Conservation (phyloP, 1,140 invertebrate species). For the Lordiphosa clarofinis region DNA sequence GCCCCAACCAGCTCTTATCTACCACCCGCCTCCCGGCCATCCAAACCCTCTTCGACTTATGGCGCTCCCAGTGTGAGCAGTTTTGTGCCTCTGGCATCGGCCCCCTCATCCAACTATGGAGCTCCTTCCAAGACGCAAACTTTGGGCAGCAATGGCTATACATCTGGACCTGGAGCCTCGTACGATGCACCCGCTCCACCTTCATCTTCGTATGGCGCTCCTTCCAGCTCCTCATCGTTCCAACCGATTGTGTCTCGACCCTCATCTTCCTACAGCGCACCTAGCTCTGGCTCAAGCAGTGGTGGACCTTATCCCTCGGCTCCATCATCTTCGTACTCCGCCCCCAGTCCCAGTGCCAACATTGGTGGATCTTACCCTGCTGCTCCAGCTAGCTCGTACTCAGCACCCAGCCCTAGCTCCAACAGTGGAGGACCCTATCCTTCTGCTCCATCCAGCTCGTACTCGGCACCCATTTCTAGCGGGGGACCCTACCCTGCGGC, state of each 20-base stretch:
- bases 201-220: conserved; percentile 79
- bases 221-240: conserved; percentile 62
- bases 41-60: conserved; percentile 63
- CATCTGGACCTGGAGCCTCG: conserved; percentile 51
- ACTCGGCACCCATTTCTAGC: conserved; percentile 35
- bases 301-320: conserved; percentile 45
- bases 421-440: conserved; percentile 76
- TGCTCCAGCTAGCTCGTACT: conserved; percentile 35
- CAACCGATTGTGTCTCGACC: conserved; percentile 55
- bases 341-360: conserved; percentile 33
- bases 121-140: conserved; percentile 68
- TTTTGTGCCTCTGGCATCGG: conserved; percentile 75
- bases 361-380: conserved; percentile 19
- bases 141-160: conserved; percentile 62
- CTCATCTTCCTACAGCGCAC: conserved; percentile 41
- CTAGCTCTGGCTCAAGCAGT: conserved; percentile 27
- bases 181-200: conserved; percentile 46
- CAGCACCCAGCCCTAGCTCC: conserved; percentile 25
- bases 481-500: conserved; percentile 35
- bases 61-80: conserved; percentile 71
- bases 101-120: conserved; percentile 71
- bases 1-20: conserved; percentile 62
- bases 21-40: conserved; percentile 41
- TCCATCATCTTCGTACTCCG: conserved; percentile 41
- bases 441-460: conserved; percentile 65